phyloP scores from a whole-genome alignment of 2,113 vertebrate genomes.

The Thomomys bottae region DNA sequence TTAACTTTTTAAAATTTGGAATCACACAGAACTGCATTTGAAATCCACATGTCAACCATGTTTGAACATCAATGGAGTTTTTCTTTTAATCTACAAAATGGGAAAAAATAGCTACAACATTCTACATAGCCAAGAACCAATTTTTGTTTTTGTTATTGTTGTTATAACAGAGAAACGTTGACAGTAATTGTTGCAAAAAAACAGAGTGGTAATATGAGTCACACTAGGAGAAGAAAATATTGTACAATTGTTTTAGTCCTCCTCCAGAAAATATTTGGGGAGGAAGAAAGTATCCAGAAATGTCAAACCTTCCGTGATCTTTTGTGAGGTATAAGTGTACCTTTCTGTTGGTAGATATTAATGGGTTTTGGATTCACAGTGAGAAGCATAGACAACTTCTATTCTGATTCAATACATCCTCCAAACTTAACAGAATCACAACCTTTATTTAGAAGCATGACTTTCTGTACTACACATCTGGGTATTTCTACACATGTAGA shows the following conservation, averaged over 20 bases:
- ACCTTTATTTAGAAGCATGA: neutral
- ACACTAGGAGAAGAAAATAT: constrained; percentile 17
- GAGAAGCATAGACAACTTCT: neutral
- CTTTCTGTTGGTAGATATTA: neutral
- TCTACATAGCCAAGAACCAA: neutral
- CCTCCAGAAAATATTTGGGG: neutral
- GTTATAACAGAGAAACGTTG: neutral
- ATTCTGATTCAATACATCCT: constrained; percentile 20
- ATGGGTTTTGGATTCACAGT: neutral
- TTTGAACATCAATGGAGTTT: neutral
- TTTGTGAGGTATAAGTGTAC: neutral
- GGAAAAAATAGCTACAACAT: neutral
- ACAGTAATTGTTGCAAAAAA: constrained; percentile 33
- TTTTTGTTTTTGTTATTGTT: neutral
- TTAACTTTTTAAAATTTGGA: constrained; percentile 34
- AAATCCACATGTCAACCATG: neutral
- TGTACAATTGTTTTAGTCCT: constrained; percentile 22
- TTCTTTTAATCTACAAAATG: neutral
- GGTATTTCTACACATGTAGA: constrained; percentile 39
- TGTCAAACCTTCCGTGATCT: neutral
- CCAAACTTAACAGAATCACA: neutral
- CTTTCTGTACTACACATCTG: neutral
- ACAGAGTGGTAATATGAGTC: neutral
- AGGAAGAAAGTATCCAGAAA: neutral
- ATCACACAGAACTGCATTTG: neutral